Evolutionary conservation across 2,113 vertebrate species (phyloP).

Genomic region (Scolopax mira): DNA sequence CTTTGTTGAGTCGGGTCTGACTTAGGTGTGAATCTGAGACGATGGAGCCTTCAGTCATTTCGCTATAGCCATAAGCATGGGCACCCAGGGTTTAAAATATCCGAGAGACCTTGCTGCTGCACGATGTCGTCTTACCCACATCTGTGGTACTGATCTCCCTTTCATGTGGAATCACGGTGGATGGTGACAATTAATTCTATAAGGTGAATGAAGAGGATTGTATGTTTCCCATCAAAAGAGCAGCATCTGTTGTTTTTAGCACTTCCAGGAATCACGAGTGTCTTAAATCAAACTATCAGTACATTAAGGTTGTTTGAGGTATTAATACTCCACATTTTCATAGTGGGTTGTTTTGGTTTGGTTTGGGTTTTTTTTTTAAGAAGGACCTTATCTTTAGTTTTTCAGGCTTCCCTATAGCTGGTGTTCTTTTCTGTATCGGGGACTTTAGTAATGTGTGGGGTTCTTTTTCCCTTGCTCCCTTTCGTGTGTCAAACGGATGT

Average conservation of each 20-base stretch:
- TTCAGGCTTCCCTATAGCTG: background rate
- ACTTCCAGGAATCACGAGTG: background rate
- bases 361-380: fast-evolving
- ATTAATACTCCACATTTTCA: conserved; percentile 21
- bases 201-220: conserved; percentile 36
- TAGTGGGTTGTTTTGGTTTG: too few relatives aligned
- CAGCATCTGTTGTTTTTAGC: conserved; percentile 66
- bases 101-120: background rate
- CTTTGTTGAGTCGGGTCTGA: background rate
- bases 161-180: background rate
- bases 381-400: background rate
- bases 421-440: background rate
- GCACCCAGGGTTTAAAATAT: background rate
- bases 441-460: background rate
- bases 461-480: background rate
- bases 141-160: background rate
- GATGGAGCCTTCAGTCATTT: fast-evolving
- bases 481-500: fast-evolving
- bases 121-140: background rate
- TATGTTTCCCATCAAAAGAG: conserved; percentile 37
- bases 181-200: conserved; percentile 4
- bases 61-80: background rate
- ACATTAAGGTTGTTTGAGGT: conserved; percentile 50
- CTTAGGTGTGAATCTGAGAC: background rate
- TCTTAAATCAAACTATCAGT: conserved; percentile 31